Evolutionary conservation across 2,113 vertebrate genomes (phyloP).

Genomic region (Jacana jacana): DNA sequence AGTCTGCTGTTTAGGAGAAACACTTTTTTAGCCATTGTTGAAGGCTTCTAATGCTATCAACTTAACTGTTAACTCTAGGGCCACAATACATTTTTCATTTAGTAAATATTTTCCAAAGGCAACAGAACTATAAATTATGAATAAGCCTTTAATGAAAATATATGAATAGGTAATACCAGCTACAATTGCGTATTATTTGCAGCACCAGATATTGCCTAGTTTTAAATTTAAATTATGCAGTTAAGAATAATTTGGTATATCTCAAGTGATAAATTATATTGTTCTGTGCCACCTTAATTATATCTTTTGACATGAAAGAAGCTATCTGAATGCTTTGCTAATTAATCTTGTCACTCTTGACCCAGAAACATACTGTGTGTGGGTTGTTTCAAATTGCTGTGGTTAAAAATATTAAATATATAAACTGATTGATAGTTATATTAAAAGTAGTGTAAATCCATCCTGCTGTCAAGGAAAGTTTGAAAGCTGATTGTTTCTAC

Average conservation of each 20-base stretch:
- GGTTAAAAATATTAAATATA: constrained; percentile 29
- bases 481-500: background rate
- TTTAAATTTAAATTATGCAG: constrained; percentile 41
- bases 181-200: background rate
- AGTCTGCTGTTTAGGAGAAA: background rate
- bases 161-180: constrained; percentile 3
- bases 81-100: background rate
- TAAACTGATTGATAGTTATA: constrained; percentile 26
- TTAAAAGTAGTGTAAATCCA: background rate
- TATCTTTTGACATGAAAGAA: constrained; percentile 41
- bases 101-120: constrained; percentile 9
- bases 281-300: constrained; percentile 33
- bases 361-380: background rate
- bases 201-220: background rate
- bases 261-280: constrained; percentile 29
- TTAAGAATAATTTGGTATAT: background rate
- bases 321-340: background rate
- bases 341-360: constrained; percentile 48
- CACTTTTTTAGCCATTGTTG: background rate
- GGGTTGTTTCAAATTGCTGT: constrained; percentile 9
- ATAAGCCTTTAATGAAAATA: constrained; percentile 32
- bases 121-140: constrained; percentile 26
- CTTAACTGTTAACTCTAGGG: background rate
- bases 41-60: background rate
- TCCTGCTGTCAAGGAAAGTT: background rate